phyloP scores from a whole-genome alignment of 2,888 invertebrate genomes.

The Drosophila mulleri region DNA sequence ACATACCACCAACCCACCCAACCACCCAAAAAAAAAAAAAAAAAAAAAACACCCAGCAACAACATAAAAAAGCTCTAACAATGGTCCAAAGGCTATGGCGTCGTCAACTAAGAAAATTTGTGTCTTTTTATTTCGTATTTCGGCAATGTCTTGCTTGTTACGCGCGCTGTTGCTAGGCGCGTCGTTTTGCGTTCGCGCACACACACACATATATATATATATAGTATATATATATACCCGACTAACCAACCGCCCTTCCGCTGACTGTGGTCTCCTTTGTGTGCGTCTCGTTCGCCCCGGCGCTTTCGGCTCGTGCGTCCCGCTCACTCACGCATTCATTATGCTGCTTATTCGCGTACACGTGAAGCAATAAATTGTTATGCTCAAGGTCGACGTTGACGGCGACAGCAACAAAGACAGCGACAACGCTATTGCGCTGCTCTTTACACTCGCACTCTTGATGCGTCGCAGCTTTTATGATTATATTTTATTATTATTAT shows the following conservation, averaged over 20 bases:
- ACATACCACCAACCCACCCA: conserved; percentile 23
- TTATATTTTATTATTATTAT: conserved; percentile 19
- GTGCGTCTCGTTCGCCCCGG: conserved; percentile 28
- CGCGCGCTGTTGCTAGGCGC: conserved; percentile 64
- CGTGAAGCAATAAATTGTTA: conserved; percentile 83
- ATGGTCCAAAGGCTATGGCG: conserved; percentile 29
- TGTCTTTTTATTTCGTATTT: conserved; percentile 9
- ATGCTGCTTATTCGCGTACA: conserved; percentile 77
- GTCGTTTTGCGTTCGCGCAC: conserved; percentile 28
- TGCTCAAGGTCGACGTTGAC: conserved; percentile 80
- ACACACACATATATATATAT: not conserved
- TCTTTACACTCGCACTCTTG: conserved; percentile 1
- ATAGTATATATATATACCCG: no score
- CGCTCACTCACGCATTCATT: conserved; percentile 30
- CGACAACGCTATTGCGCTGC: conserved; percentile 6
- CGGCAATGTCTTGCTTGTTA: conserved; percentile 14
- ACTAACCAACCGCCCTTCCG: not conserved
- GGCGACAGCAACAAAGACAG: conserved; percentile 7
- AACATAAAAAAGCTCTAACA: conserved; percentile 43
- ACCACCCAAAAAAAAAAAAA: not conserved
- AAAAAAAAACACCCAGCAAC: conserved; percentile 13
- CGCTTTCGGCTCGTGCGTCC: conserved; percentile 15
- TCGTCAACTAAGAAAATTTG: conserved; percentile 18
- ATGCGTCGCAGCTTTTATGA: conserved; percentile 5
- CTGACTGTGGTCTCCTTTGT: conserved; percentile 20